A percentile compares a stretch with the other conserved stretches of the same genome.
Conservation (phyloP, 2,888 invertebrate species). For the Phorcus lineatus region DNA sequence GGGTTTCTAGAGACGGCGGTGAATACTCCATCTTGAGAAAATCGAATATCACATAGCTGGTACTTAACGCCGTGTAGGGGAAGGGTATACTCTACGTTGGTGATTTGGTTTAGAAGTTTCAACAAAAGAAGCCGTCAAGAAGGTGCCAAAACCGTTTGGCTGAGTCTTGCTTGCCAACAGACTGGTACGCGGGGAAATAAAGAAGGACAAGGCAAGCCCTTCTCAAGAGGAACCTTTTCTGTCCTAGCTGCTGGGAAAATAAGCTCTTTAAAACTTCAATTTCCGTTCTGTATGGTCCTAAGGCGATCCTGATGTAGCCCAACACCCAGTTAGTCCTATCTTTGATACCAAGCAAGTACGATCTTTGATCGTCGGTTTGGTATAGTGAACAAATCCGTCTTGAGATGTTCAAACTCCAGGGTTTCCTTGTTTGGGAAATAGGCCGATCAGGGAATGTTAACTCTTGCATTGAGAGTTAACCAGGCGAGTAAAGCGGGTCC, state of each 20-base stretch:
- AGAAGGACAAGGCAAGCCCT: neutral
- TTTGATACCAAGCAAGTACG: neutral
- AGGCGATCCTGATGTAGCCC: conserved; percentile 5
- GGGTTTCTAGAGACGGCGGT: neutral
- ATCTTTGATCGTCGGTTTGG: conserved; percentile 5
- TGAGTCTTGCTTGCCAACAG: neutral
- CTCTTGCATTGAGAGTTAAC: neutral
- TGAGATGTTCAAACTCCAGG: neutral
- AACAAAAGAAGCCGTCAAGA: neutral
- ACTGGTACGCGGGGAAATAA: neutral
- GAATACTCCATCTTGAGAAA: conserved; percentile 1
- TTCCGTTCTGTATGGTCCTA: neutral
- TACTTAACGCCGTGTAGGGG: conserved; percentile 5
- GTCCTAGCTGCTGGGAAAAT: neutral
- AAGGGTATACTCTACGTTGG: neutral
- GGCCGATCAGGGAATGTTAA: neutral
- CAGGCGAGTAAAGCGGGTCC: neutral
- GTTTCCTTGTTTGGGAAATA: neutral
- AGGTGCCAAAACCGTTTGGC: neutral
- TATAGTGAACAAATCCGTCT: neutral
- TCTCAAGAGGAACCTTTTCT: neutral
- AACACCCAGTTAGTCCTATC: neutral
- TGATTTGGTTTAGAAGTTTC: neutral
- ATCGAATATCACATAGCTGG: conserved; percentile 17
- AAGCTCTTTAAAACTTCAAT: conserved; percentile 10